Base-by-base conservation (phyloP, 2,888 invertebrate species). In the Drosophila crucigera region DNA sequence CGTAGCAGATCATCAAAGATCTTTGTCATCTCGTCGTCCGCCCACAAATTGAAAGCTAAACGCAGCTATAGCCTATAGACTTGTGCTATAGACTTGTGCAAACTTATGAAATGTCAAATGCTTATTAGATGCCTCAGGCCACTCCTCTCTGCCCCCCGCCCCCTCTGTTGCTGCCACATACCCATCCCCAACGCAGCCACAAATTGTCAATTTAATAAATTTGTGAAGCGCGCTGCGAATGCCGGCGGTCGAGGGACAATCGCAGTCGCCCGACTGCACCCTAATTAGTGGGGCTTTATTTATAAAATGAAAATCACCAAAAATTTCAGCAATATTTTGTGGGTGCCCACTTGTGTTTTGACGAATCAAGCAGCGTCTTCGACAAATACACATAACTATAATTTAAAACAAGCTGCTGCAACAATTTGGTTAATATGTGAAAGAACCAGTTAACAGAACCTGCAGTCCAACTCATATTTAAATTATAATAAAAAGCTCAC, bases 191-290 rank as follows among this genome's bases (percentile, higher is more conserved):
- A 9, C 35, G 22, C 66, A 41, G n/a, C 66, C 37, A 64, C 75
- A 77, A 83, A 83, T 90, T 78, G 81, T 78, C 89, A 90, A 90
- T 90, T 89, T 90, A 78, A 74, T 74, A 86, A 75, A 89, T 84
- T 77, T 72, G 62, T 74, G 47, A 66, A 79, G 64, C 60, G 68
- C 53, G 28, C 68, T 55, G 41, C 61, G 43, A 41, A 73, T 82
- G 78, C 73, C 30, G 68, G 39, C 58, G 64, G 67, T 64, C 64
- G 62, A 50, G 69, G 63, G 54, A 65, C 76, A 74, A 68, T 64
- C 33, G 60, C 66, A 41, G 73, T 58, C 54, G 62, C 41, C 66
- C 80, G 50, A 78, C 75, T 77, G 82, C 84, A 78, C 61, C 79
- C 91, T 72, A 89, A 86, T 86, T 86, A 91, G 87, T 73, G 76